These are phyloP conservation scores for Esox niger DNA, from an alignment of 2,113 vertebrate genomes.

Conservation along the genomic window DNA sequence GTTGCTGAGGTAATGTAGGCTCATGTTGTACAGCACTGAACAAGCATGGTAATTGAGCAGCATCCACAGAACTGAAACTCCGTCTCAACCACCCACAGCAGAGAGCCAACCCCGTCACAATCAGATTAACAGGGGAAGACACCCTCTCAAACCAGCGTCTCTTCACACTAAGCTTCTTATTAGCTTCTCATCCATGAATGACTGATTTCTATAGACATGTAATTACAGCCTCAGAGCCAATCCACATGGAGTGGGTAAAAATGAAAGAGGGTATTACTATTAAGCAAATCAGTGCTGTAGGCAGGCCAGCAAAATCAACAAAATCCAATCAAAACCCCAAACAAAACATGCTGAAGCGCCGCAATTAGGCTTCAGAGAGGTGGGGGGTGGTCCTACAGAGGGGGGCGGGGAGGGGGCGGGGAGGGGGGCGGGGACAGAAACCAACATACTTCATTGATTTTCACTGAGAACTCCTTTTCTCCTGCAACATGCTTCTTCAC, in stretches of 20 bases:
- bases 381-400: slow-evolving; percentile 20
- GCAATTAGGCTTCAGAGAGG: slow-evolving; percentile 77
- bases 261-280: slow-evolving; percentile 44
- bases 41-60: slow-evolving; percentile 35
- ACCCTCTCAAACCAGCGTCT: slow-evolving; percentile 49
- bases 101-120: slow-evolving; percentile 37
- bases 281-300: slow-evolving; percentile 69
- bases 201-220: slow-evolving; percentile 51
- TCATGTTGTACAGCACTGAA: background rate
- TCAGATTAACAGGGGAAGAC: slow-evolving; percentile 39
- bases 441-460: slow-evolving; percentile 99
- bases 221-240: slow-evolving; percentile 65
- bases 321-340: slow-evolving; percentile 50
- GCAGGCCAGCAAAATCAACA: slow-evolving; percentile 81
- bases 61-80: too few species aligned
- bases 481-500: slow-evolving; percentile 99
- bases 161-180: slow-evolving; percentile 49
- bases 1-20: background rate
- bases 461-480: slow-evolving; percentile 99
- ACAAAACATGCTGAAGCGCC: slow-evolving; percentile 84
- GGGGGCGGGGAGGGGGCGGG: slow-evolving; percentile 30
- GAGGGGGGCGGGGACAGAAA: slow-evolving; percentile 75
- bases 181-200: slow-evolving; percentile 56
- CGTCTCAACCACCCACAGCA: slow-evolving; percentile 26
- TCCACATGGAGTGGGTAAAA: slow-evolving; percentile 59